Percentiles rank a stretch among this genome's conserved stretches.
These are phyloP conservation scores for Rhagoletis zephyria DNA, from an alignment of 1,140 invertebrate species.

Conservation along the genomic window DNA sequence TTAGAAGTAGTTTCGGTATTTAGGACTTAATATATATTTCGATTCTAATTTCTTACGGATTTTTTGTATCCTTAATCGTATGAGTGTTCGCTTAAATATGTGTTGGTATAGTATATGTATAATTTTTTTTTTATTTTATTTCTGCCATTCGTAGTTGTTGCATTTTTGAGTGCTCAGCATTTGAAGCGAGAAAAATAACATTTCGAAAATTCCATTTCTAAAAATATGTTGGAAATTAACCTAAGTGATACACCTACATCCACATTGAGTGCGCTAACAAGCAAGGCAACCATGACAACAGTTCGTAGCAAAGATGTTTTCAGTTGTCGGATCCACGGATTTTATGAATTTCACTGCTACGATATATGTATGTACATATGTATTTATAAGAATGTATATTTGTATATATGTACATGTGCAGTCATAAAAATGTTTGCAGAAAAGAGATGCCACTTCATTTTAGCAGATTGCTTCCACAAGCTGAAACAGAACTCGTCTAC, in stretches of 20 bases:
- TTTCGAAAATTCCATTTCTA: constrained; percentile 49
- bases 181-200: constrained; percentile 48
- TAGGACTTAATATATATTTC: too few species aligned
- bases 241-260: constrained; percentile 47
- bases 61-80: background rate
- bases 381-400: background rate
- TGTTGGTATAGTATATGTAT: too few species aligned
- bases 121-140: background rate
- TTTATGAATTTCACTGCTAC: constrained; percentile 25
- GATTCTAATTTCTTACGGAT: too few species aligned
- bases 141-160: constrained; percentile 19
- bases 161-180: constrained; percentile 2
- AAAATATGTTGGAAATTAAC: constrained; percentile 49
- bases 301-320: constrained; percentile 41
- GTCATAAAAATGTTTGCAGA: background rate
- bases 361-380: background rate
- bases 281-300: constrained; percentile 21
- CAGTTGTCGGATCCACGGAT: constrained; percentile 34
- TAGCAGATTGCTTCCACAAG: too few species aligned
- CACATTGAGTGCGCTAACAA: constrained; percentile 45
- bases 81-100: background rate
- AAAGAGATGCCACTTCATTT: too few species aligned
- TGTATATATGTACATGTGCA: background rate
- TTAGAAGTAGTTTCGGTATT: too few species aligned
- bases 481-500: too few species aligned